Conservation (phyloP, 2,797 vertebrate species). For the Echeneis naucrates region DNA sequence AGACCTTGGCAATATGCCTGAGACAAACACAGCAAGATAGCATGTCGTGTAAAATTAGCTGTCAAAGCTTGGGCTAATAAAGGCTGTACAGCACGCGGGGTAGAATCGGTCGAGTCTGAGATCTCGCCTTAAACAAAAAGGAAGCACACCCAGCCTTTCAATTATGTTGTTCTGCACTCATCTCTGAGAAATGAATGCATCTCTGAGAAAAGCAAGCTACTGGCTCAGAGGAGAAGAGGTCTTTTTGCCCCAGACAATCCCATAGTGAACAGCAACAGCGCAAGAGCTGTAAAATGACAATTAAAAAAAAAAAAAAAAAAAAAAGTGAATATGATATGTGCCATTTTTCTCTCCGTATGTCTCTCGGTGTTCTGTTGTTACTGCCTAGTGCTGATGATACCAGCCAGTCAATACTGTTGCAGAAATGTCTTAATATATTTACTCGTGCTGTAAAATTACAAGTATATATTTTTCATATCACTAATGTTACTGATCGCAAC, state of each 20-base stretch:
- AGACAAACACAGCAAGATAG: conserved; percentile 34
- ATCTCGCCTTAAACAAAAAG: conserved; percentile 42
- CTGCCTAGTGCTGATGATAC: conserved; percentile 67
- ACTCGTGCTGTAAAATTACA: conserved; percentile 67
- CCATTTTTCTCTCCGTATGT: conserved; percentile 52
- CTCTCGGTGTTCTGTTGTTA: conserved; percentile 52
- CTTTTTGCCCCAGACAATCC: conserved; percentile 52
- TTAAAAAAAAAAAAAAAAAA: no score
- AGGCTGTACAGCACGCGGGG: not conserved
- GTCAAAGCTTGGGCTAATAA: conserved; percentile 1
- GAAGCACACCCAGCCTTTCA: conserved; percentile 29
- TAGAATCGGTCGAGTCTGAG: conserved; percentile 27
- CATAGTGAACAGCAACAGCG: conserved; percentile 31
- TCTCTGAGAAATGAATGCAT: no score
- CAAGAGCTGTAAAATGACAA: conserved; percentile 38
- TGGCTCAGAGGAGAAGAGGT: conserved; percentile 4
- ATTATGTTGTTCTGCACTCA: conserved; percentile 24
- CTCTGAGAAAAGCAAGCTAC: conserved; percentile 17
- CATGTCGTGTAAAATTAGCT: conserved; percentile 41
- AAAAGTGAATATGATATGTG: conserved; percentile 71
- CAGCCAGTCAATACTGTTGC: conserved; percentile 70
- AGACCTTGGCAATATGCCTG: conserved; percentile 45
- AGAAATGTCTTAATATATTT: conserved; percentile 85
- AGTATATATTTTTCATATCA: conserved; percentile 64
- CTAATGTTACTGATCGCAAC: conserved; percentile 61